Evolutionary conservation across 2,888 invertebrate species (phyloP).

Genomic region (Petrophora chlorosata): DNA sequence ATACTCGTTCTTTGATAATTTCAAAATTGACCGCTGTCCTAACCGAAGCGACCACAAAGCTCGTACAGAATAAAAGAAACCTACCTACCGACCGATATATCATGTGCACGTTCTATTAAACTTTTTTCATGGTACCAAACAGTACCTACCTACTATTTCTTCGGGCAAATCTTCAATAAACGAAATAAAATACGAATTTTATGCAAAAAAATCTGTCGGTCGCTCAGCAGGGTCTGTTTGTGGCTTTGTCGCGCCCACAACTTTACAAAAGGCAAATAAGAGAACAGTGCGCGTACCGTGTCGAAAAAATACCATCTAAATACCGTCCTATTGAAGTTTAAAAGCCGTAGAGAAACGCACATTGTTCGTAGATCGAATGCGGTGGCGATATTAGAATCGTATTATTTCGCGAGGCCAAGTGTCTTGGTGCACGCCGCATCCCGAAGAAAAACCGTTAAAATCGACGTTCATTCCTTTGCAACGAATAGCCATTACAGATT

Average conservation of each 20-base stretch:
- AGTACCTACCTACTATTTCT: constrained; percentile 52
- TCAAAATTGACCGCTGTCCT: constrained; percentile 39
- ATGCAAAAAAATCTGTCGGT: constrained; percentile 70
- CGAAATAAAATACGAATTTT: constrained; percentile 80
- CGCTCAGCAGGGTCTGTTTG: constrained; percentile 80
- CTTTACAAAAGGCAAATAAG: constrained; percentile 81
- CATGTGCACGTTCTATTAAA: constrained; percentile 73
- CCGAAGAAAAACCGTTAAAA: constrained; percentile 46
- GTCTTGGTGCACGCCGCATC: constrained; percentile 36
- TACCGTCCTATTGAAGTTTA: constrained; percentile 80
- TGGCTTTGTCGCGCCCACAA: constrained; percentile 82
- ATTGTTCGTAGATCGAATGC: constrained; percentile 74
- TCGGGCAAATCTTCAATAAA: constrained; percentile 65
- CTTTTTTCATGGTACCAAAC: constrained; percentile 51
- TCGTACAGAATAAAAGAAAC: constrained; percentile 57
- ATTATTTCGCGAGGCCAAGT: constrained; percentile 61
- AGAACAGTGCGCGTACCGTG: constrained; percentile 67
- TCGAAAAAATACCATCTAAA: constrained; percentile 79
- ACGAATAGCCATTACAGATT: constrained; percentile 43
- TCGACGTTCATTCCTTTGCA: constrained; percentile 40
- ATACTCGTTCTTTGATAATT: background rate
- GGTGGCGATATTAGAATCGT: constrained; percentile 80
- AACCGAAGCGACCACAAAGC: constrained; percentile 55
- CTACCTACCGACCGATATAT: constrained; percentile 72
- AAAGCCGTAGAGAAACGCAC: constrained; percentile 77